Conservation (phyloP, 2,888 invertebrate species). For the Tinea pellionella region DNA sequence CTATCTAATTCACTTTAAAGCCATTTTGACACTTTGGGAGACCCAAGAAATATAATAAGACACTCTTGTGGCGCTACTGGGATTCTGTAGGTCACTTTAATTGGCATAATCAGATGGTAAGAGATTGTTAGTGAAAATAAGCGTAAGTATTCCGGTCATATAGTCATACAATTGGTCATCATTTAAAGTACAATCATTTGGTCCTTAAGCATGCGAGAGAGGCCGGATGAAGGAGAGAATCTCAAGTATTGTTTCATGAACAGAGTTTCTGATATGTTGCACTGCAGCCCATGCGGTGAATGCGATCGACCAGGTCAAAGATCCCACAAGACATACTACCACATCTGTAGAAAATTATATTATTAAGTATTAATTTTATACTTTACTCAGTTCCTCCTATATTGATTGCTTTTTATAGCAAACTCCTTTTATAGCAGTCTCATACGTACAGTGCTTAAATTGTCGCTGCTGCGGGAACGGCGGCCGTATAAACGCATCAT, state of each 20-base stretch:
- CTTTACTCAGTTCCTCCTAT: too few species aligned
- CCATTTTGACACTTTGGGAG: too few species aligned
- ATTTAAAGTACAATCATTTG: neutral
- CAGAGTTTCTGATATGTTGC: neutral
- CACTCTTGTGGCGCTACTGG: too few species aligned
- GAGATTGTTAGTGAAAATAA: too few species aligned
- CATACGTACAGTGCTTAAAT: neutral
- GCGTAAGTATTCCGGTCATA: too few species aligned
- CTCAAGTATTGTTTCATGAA: neutral
- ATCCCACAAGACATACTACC: neutral
- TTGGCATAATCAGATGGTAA: too few species aligned
- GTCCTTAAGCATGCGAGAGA: neutral
- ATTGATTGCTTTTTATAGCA: too few species aligned
- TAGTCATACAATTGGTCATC: too few species aligned
- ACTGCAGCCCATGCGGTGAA: neutral
- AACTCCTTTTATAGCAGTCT: neutral
- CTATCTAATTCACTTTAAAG: too few species aligned
- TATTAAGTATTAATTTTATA: neutral
- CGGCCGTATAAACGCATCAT: neutral
- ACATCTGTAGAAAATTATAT: neutral
- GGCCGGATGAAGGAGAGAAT: neutral
- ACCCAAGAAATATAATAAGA: too few species aligned
- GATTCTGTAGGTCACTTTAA: too few species aligned
- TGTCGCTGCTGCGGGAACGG: neutral
- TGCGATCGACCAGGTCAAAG: neutral